Evolutionary conservation across 2,888 invertebrate genomes (phyloP).

Genomic region (Sphinx pinastri): DNA sequence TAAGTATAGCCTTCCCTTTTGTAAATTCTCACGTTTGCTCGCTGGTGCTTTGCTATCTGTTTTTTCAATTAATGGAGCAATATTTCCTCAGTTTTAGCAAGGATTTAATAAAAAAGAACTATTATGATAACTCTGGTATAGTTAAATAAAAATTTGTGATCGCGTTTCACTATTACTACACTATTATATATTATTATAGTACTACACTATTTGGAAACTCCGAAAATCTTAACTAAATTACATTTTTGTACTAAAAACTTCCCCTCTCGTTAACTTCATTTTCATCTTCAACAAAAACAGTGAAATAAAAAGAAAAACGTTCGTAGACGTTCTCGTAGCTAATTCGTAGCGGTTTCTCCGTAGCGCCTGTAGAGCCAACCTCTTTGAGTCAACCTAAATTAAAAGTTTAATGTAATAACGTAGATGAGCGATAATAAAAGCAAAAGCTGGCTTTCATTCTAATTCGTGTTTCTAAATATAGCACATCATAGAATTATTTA

Average conservation of each 20-base stretch:
- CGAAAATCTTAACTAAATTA: not conserved
- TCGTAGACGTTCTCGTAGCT: not conserved
- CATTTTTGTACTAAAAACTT: not conserved
- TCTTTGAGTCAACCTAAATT: not conserved
- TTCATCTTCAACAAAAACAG: not conserved
- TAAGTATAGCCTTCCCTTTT: too few species aligned
- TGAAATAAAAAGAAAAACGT: not conserved
- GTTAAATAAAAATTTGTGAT: too few species aligned
- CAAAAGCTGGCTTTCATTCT: not conserved
- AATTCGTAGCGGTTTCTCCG: not conserved
- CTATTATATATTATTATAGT: too few species aligned
- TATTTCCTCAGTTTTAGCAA: too few species aligned
- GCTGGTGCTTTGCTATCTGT: too few species aligned
- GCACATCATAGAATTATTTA: too few species aligned
- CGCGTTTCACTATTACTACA: too few species aligned
- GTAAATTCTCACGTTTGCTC: too few species aligned
- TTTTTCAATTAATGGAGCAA: too few species aligned
- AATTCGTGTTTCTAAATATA: too few species aligned
- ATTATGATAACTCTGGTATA: too few species aligned
- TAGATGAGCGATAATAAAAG: not conserved
- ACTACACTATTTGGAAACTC: not conserved
- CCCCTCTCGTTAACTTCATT: slow-evolving; percentile 1
- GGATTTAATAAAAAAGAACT: too few species aligned
- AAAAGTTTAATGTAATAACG: not conserved
- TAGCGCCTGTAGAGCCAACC: not conserved